Conservation (phyloP, 2,888 invertebrate genomes). For the Zootermopsis nevadensis region DNA sequence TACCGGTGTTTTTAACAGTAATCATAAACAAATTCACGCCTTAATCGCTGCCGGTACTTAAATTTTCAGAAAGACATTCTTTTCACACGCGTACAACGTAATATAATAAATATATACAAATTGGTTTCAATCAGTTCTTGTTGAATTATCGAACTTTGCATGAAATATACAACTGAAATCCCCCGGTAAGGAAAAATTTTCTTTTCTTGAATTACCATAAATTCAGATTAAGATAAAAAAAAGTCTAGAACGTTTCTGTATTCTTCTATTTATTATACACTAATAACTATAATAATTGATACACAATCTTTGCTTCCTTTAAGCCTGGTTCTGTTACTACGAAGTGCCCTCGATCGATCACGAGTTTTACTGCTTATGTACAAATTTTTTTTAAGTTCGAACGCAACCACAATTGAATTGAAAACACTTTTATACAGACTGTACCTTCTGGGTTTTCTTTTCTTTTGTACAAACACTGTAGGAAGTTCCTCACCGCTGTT, state of each 20-base stretch:
- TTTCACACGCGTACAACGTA: slow-evolving; percentile 38
- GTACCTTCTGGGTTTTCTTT: neutral
- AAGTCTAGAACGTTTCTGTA: slow-evolving; percentile 7
- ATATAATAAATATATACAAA: slow-evolving; percentile 36
- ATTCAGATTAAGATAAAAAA: slow-evolving; percentile 15
- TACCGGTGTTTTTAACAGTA: neutral
- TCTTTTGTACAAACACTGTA: slow-evolving; percentile 21
- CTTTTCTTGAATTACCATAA: slow-evolving; percentile 7
- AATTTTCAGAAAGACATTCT: slow-evolving; percentile 14
- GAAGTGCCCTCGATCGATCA: neutral
- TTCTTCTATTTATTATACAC: slow-evolving; percentile 15
- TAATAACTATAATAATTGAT: slow-evolving; percentile 20
- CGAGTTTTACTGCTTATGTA: neutral
- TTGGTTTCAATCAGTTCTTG: slow-evolving; percentile 25
- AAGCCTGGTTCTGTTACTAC: neutral
- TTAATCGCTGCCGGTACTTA: neutral
- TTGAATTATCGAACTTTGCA: slow-evolving; percentile 17
- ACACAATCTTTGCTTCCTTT: slow-evolving; percentile 31
- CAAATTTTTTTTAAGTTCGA: slow-evolving; percentile 6
- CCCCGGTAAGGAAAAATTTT: neutral
- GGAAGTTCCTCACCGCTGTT: neutral
- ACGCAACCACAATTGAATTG: neutral
- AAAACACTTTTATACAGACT: slow-evolving; percentile 32
- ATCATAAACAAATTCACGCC: neutral
- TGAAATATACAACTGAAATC: slow-evolving; percentile 16